Percentiles rank a stretch among this genome's conserved stretches.
Conservation (phyloP, 2,888 invertebrate species). For the Mythimna lalbum region DNA sequence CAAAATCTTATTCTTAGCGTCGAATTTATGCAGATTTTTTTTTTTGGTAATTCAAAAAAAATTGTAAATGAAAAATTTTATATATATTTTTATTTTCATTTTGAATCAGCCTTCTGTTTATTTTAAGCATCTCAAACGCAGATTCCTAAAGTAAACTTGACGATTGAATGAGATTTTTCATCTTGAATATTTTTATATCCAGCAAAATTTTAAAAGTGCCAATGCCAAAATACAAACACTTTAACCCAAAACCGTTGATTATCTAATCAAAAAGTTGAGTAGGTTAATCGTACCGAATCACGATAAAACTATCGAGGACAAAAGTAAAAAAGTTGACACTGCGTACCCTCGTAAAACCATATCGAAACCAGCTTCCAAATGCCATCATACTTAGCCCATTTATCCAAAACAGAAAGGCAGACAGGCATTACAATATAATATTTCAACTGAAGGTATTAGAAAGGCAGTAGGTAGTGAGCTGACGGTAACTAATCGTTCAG, state of each 20-base stretch:
- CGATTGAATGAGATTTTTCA: slow-evolving; percentile 40
- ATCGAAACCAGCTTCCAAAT: slow-evolving; percentile 54
- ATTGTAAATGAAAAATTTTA: background rate
- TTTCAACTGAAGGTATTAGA: slow-evolving; percentile 79
- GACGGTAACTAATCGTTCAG: slow-evolving; percentile 84
- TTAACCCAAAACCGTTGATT: background rate
- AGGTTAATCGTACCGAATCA: background rate
- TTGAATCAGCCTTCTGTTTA: slow-evolving; percentile 14
- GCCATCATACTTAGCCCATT: slow-evolving; percentile 60
- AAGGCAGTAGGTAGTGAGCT: slow-evolving; percentile 80
- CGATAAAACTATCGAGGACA: background rate
- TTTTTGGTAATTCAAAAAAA: background rate
- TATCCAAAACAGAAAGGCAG: slow-evolving; percentile 57
- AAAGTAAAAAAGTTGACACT: slow-evolving; percentile 21
- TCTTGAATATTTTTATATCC: slow-evolving; percentile 17
- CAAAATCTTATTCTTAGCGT: background rate
- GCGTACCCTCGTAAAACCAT: slow-evolving; percentile 38
- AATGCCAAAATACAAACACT: background rate
- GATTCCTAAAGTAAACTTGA: slow-evolving; percentile 29
- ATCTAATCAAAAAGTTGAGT: background rate
- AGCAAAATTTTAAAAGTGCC: background rate
- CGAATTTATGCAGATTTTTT: background rate
- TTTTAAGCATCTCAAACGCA: slow-evolving; percentile 4
- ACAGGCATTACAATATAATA: slow-evolving; percentile 62
- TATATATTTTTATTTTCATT: background rate